A percentile compares a stretch with the other conserved stretches of the same genome.
Evolutionary conservation across 2,113 vertebrate genomes (phyloP).

Genomic region (Monopterus albus): DNA sequence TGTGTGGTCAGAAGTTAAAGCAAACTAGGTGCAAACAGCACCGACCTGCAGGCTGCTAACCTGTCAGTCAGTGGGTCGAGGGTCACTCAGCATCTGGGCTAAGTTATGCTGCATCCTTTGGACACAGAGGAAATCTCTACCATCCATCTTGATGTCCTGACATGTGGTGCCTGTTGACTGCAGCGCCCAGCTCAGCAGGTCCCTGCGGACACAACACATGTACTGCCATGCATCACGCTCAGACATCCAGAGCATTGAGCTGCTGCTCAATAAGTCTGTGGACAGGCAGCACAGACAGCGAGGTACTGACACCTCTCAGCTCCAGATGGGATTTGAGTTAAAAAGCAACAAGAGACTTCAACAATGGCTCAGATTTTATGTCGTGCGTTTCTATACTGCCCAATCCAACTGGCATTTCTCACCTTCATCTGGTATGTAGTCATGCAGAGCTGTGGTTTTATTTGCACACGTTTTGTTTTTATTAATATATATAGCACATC

Average conservation of each 20-base stretch:
- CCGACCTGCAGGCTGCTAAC: constrained; percentile 28
- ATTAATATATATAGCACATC: no score
- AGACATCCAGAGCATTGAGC: constrained; percentile 52
- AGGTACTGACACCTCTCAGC: constrained; percentile 53
- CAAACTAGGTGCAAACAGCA: constrained; percentile 23
- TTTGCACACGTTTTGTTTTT: no score
- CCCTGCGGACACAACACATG: constrained; percentile 27
- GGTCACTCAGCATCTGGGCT: constrained; percentile 59
- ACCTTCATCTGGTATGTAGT: no score
- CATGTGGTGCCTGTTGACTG: constrained; percentile 2
- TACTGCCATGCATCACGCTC: constrained; percentile 48
- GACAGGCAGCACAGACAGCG: constrained; percentile 14
- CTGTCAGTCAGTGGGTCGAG: constrained; percentile 35
- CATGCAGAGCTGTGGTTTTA: no score
- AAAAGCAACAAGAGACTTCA: constrained; percentile 27
- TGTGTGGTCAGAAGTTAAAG: constrained; percentile 22
- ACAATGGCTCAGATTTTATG: constrained; percentile 11
- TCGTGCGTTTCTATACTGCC: no score
- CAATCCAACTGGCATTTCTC: no score
- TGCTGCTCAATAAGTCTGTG: constrained; percentile 57
- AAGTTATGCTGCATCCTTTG: constrained; percentile 48
- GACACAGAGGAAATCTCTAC: constrained; percentile 37
- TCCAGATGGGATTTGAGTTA: constrained; percentile 41
- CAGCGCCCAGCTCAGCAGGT: neutral
- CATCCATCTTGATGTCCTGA: constrained; percentile 59